phyloP scores from a whole-genome alignment of 2,888 invertebrate genomes.

The Caenorhabditis sinica region DNA sequence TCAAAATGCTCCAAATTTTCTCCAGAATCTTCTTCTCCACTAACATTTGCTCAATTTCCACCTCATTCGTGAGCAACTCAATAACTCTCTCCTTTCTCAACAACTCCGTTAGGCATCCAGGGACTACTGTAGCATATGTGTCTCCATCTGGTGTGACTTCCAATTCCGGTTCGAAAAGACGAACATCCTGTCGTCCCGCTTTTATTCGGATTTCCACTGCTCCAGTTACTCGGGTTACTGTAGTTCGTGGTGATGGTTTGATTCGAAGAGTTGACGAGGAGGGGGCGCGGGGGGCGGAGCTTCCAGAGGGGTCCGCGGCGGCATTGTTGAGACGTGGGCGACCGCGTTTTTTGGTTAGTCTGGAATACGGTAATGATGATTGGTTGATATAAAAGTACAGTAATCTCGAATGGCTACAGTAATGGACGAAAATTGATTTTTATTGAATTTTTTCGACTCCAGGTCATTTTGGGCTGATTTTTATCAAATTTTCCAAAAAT shows the following conservation, averaged over 20 bases:
- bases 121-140: slow-evolving; percentile 69
- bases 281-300: background rate
- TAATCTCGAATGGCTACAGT: too few relatives aligned
- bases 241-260: background rate
- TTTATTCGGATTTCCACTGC: background rate
- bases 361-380: background rate
- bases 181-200: background rate
- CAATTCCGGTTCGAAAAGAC: slow-evolving; percentile 65
- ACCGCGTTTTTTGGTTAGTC: slow-evolving; percentile 10
- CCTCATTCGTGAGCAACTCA: slow-evolving; percentile 64
- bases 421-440: too few relatives aligned
- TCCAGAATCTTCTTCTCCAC: too few relatives aligned
- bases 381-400: too few relatives aligned
- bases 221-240: background rate
- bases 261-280: background rate
- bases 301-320: background rate
- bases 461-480: too few relatives aligned
- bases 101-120: slow-evolving; percentile 68
- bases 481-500: too few relatives aligned
- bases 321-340: slow-evolving; percentile 6
- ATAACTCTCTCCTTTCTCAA: slow-evolving; percentile 70
- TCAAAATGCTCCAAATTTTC: background rate
- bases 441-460: too few relatives aligned
- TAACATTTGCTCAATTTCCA: slow-evolving; percentile 63
- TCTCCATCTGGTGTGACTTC: slow-evolving; percentile 68